Evolutionary conservation across 2,113 vertebrate species (phyloP).

Genomic region (Diadophis punctatus): DNA sequence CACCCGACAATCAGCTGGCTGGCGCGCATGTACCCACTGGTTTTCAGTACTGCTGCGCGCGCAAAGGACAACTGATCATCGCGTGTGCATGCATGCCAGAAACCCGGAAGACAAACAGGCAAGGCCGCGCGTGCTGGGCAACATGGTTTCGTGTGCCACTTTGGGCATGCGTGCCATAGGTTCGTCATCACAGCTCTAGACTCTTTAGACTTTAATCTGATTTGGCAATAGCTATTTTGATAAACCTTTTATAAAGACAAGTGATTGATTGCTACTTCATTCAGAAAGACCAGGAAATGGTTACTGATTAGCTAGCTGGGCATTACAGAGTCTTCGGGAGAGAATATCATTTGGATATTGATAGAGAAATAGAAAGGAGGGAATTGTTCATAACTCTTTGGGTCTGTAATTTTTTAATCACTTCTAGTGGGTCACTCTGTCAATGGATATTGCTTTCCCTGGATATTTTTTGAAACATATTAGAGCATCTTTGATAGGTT

Average conservation of each 20-base stretch:
- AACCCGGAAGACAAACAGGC: too few species aligned
- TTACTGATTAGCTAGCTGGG: not conserved
- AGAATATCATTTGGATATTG: not conserved
- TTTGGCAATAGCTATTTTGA: not conserved
- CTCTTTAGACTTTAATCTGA: not conserved
- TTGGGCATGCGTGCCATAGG: too few species aligned
- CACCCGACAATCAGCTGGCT: too few species aligned
- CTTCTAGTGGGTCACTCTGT: not conserved
- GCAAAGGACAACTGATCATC: too few species aligned
- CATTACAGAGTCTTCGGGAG: not conserved
- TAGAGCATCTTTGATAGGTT: not conserved
- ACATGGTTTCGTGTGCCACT: too few species aligned
- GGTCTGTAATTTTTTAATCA: not conserved
- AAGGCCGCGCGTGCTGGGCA: too few species aligned
- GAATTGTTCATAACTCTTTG: not conserved
- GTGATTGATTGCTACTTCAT: not conserved
- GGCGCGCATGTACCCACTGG: too few species aligned
- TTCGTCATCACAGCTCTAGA: not conserved
- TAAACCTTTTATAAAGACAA: not conserved
- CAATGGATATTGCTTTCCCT: not conserved
- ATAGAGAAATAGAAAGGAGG: too few species aligned
- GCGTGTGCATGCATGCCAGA: too few species aligned
- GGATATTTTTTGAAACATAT: not conserved
- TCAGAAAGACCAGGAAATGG: not conserved
- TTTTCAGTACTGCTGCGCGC: too few species aligned